Base-by-base conservation (phyloP, 2,888 invertebrate species). In the Eristalinus sepulchralis region DNA sequence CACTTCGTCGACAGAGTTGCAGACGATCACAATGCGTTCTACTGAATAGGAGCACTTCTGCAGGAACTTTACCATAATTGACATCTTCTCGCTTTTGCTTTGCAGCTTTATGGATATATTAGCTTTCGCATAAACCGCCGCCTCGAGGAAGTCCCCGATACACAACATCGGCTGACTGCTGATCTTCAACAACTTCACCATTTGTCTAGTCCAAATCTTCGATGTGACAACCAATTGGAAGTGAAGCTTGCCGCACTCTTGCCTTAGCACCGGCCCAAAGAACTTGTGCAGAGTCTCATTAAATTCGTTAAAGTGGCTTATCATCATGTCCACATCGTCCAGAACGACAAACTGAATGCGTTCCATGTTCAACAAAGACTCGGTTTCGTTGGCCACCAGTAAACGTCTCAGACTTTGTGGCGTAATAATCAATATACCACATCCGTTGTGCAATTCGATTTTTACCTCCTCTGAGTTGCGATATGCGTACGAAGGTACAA, bases 91-190 rank as follows among this genome's bases (percentile, higher is more conserved):
- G 1, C 55, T 60, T 20, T 81, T 88, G 4, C 88, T 85, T 34
- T 89, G 88, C 78, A 94, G 90, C 79, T 93, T 92, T 31, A 94
- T 90, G 13, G 92, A 91, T 62, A 94, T 92, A 90, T 93, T 81
- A 88, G 94, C 92, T 90, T 94, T 88, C n/a, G 95, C 95, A 91
- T 96, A 97, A 13, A 96, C 92, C 0, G 96, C 95, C 63, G 96
- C 96, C 92, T 97, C 97, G 88, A 96, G 94, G 88, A 95, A 95
- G 24, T 96, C 95, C 0, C 95, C 94, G 75, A 97, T 95, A 76
- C 95, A 95, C 4, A 97, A 92, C 0, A 95, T 93, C 0, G 96
- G 95, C 89, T 95, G 94, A 0, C 93, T 93, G 17, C 89, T 89
- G 17, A 88, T 88, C 6, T 78, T 68, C 11, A 90, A 80, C 31